Base-by-base conservation (phyloP, 2,888 invertebrate genomes). In the Hedychridium roseum region DNA sequence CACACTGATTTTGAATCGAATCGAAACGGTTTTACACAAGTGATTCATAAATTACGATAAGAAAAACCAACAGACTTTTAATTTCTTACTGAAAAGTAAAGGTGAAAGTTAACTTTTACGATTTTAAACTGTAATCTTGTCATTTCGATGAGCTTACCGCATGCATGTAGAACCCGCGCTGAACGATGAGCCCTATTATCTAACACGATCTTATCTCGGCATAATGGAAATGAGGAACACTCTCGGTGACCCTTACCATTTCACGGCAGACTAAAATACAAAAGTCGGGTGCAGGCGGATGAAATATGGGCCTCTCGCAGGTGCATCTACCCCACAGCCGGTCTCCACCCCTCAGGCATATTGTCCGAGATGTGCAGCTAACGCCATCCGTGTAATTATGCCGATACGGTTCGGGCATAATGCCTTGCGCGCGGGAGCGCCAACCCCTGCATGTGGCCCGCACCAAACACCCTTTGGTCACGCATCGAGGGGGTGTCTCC, bases 331-430 rank as follows among this genome's bases (percentile, higher is more conserved):
- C 47, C 58, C 40, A 47, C 26, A 30, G 9, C 7, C 3, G 12
- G 39, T 43, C 43, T 45, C 48, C 30, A 46, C 37, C 50, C 46
- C 40, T 44, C 47, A 48, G 35, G 36, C 53, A 53, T 48, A 63
- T 66, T 68, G 62, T 71, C 55, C 60, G 55, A 56, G 63, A 69
- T 66, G 68, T 64, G 71, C 69, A 66, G 61, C 69, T 64, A 61
- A 70, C 66, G 59, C 65, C 59, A 44, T 57, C 66, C 71, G 68
- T 70, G 68, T 72, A 72, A 72, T 71, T 71, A 71, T 70, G 60
- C 57, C 60, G 64, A 68, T 63, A 68, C 60, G 66, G 56, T 63
- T 53, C 50, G 50, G 26, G 46, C 55, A 56, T 66, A n/a, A n/a
- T 31, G 12, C 3, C n/a, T 31, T 31, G 2, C 12, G 4, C 14